A percentile compares a stretch with the other conserved stretches of the same genome.
These are phyloP conservation scores for Caenorhabditis tropicalis DNA, from an alignment of 1,140 invertebrate species.

Conservation along the genomic window DNA sequence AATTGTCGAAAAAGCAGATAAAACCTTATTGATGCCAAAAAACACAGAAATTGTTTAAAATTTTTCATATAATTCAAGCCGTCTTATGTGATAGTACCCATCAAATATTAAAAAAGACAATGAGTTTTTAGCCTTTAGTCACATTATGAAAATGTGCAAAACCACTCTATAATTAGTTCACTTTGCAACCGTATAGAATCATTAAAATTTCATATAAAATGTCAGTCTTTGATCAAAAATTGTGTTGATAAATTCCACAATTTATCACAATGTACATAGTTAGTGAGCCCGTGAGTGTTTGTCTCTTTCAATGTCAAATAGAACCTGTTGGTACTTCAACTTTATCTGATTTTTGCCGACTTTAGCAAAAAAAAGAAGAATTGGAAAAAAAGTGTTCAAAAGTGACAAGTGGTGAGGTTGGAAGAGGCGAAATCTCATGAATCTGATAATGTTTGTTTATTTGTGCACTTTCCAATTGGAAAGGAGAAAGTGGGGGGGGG, in stretches of 20 bases:
- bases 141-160: no score
- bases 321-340: slow-evolving; percentile 38
- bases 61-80: no score
- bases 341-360: neutral
- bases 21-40: no score
- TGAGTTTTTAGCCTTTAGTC: no score
- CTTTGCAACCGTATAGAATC: no score
- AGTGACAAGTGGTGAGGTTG: neutral
- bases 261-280: slow-evolving; percentile 31
- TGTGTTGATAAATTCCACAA: neutral
- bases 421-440: neutral
- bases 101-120: no score
- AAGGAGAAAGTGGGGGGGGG: neutral
- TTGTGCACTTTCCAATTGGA: neutral
- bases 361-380: neutral
- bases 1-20: no score
- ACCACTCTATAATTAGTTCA: no score
- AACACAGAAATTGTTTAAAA: no score
- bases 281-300: neutral
- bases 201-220: neutral
- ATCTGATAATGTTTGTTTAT: slow-evolving; percentile 32
- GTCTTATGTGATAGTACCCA: no score
- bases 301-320: slow-evolving; percentile 15
- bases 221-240: neutral
- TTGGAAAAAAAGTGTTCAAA: neutral